Conservation (phyloP, 2,113 vertebrate species). For the Otus sunia region DNA sequence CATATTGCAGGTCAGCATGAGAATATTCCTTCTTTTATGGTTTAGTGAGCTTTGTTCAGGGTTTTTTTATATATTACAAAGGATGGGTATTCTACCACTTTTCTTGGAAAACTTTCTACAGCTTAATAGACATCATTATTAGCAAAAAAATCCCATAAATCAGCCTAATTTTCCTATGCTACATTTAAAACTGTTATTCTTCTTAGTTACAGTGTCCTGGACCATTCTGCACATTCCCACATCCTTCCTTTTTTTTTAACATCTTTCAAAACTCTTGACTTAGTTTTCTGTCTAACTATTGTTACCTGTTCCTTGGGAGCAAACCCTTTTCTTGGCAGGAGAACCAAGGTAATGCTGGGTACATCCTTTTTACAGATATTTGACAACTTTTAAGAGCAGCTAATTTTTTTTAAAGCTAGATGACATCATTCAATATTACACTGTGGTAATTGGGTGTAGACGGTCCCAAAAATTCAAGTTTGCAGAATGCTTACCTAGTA, state of each 20-base stretch:
- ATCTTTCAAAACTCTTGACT: background rate
- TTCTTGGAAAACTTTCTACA: slow-evolving; percentile 22
- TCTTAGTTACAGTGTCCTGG: slow-evolving; percentile 1
- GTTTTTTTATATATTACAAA: slow-evolving; percentile 43
- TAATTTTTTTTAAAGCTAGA: background rate
- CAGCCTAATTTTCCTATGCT: slow-evolving; percentile 43
- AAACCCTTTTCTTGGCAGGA: background rate
- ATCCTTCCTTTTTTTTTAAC: slow-evolving; percentile 15
- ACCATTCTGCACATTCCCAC: background rate
- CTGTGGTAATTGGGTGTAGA: background rate
- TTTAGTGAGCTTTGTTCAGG: slow-evolving; percentile 32
- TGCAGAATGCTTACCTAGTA: background rate
- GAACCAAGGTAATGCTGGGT: background rate
- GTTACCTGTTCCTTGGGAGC: background rate
- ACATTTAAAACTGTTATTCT: slow-evolving; percentile 22
- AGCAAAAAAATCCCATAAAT: slow-evolving; percentile 5
- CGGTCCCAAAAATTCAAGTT: background rate
- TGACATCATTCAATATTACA: background rate
- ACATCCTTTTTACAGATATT: background rate
- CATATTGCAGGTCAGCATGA: background rate
- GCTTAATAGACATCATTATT: slow-evolving; percentile 31
- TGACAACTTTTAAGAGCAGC: background rate
- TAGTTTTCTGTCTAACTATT: background rate
- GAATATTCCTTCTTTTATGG: slow-evolving; percentile 29
- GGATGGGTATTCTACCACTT: slow-evolving; percentile 51